Percentiles rank a stretch among this genome's conserved stretches.
phyloP scores from a whole-genome alignment of 2,113 vertebrate species.

The Paramormyrops kingsleyae region DNA sequence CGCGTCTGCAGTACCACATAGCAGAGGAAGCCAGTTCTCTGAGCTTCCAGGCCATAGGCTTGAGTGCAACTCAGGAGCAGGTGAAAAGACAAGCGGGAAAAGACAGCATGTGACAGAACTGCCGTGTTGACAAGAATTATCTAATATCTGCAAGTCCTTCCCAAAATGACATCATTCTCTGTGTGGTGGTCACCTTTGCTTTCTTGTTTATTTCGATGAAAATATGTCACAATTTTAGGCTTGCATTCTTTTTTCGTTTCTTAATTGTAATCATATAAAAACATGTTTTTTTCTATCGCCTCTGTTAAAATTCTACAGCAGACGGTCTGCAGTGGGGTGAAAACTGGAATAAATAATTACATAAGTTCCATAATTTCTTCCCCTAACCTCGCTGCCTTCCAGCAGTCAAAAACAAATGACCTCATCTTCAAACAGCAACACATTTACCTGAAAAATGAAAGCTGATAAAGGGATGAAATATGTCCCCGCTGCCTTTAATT shows the following conservation, averaged over 20 bases:
- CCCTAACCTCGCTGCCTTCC: conserved; percentile 1
- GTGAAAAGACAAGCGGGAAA: neutral
- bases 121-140: neutral
- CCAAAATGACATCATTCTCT: neutral
- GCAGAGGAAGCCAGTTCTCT: neutral
- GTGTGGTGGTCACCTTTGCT: neutral
- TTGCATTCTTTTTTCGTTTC: neutral
- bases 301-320: neutral
- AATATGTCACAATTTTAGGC: neutral
- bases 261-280: neutral
- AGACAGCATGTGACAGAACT: neutral
- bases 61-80: neutral
- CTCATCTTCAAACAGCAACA: conserved; percentile 3
- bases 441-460: conserved; percentile 21
- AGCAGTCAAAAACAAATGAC: conserved; percentile 15
- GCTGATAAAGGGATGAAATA: conserved; percentile 22
- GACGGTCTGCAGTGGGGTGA: neutral
- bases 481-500: conserved; percentile 14
- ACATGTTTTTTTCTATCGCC: neutral
- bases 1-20: neutral
- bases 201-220: neutral
- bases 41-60: neutral
- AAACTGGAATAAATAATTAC: conserved; percentile 9
- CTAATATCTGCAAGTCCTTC: neutral
- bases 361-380: neutral